Evolutionary conservation across 2,797 vertebrate genomes (phyloP), one percentile per base, ranked within the genome.

Genomic region (Myripristis murdjan): DNA sequence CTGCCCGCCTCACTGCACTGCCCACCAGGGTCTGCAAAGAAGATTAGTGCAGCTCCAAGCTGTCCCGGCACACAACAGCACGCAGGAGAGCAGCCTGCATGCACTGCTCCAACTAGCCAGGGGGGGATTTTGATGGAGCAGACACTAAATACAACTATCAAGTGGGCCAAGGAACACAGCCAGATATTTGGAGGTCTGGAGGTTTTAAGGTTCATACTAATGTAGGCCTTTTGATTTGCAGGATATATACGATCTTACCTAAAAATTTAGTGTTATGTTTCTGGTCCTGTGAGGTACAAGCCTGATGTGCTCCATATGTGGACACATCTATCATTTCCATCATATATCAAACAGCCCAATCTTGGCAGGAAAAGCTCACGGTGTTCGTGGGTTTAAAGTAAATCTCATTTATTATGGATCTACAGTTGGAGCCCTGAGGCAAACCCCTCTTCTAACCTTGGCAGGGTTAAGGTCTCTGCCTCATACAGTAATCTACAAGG

Each of bases 21-120:
- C 77, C 83, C 87, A 85, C 79, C 75, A 81, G 79, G 79, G 72
- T 83, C 86, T 78, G 72, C 77, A 85, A 79, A 81, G 78, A 71
- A 89, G 84, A 83, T 84, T 79, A 81, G 69, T 68, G 73, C 67
- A 65, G 70, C 86, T 79, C 67, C 77, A 73, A 86, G 74, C 82
- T 85, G 82, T 87, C 82, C 74, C 68, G 73, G 64, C 61, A 72
- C 44, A 73, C 73, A 76, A 80, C 59, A 52, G 49, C 64, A 63
- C n/a, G 7, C 64, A 73, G 75, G 66, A 81, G 46, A 81, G 52
- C 51, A 64, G 76, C 77, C 64, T n/a, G 24, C 79, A 62, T 65
- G 59, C 56, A 65, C 26, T 41, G 63, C 75, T 77, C 37, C 52
- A 41, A 77, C 71, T 56, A 68, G 75, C 75, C 73, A 69, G n/a